Evolutionary conservation across 1,140 invertebrate species (phyloP), one percentile per base, ranked within the genome.

Genomic region (Tetranychus cinnabarinus): DNA sequence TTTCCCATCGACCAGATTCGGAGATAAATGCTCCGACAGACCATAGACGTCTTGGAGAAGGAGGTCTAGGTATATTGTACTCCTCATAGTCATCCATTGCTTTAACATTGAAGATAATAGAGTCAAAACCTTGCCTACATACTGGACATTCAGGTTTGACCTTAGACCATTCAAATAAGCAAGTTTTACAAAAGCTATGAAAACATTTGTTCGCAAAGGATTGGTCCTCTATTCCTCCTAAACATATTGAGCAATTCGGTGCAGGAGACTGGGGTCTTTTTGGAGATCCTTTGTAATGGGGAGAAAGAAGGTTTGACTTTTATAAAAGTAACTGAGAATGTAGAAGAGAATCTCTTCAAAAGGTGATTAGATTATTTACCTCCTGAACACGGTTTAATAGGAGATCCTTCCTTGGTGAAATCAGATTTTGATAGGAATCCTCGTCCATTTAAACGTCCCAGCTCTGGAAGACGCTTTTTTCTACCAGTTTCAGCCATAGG

Each of bases 161-260:
- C 76, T 91, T 92, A 45, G 88, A 90, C 91, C 91, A 96, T 69
- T 89, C 85, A 48, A 88, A 72, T 2, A 96, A 75, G 70, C 91
- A 96, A 61, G 80, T 81, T 66, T 92, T 93, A 71, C 91, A 96
- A 71, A 96, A 95, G 68, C 86, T 82, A 72, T 96, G 91, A 65
- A 88, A 80, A 70, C 90, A 96, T 42, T 82, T 85, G 68, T 92
- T 84, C 0, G 87, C 88, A 67, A 87, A 90, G 12, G 86, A 91
- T 68, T 86, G 90, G 67, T 92, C 88, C 61, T 80, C 78, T 59
- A 88, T 79, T 60, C 80, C 10, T 80, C 85, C 85, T 56, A 96
- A 75, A 67, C 90, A 96, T 68, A 96, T 96, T 45, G 88, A 82
- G 77, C 90, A 96, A 69, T 70, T 72, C 23, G 69, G 69, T 39